Percentiles rank a stretch among this genome's conserved stretches.
These are phyloP conservation scores for Lutjanus campechanus DNA, from an alignment of 2,797 vertebrate species.

Conservation along the genomic window DNA sequence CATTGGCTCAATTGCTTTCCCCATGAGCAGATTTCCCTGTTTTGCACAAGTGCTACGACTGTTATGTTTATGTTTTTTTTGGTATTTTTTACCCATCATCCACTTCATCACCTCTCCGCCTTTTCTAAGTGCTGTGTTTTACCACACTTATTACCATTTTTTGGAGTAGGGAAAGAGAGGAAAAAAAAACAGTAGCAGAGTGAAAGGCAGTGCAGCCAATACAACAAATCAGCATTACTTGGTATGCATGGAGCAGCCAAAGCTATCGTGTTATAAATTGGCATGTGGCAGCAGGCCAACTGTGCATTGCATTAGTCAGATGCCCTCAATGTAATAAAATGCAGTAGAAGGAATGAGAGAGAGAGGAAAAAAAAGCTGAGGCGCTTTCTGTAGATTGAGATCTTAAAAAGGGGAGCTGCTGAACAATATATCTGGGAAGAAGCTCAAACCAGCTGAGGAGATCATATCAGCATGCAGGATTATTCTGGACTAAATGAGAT, in stretches of 20 bases:
- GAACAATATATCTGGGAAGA: slow-evolving; percentile 80
- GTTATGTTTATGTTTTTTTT: slow-evolving; percentile 52
- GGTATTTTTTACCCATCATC: slow-evolving; percentile 66
- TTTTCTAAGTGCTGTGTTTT: slow-evolving; percentile 75
- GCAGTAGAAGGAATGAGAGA: slow-evolving; percentile 59
- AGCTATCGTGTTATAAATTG: slow-evolving; percentile 85
- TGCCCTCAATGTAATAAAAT: slow-evolving; percentile 85
- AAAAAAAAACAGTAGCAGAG: slow-evolving; percentile 45
- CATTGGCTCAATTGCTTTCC: slow-evolving; percentile 13
- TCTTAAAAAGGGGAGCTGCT: slow-evolving; percentile 81
- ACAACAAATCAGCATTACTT: slow-evolving; percentile 85
- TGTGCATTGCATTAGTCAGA: slow-evolving; percentile 87
- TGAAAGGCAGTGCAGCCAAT: slow-evolving; percentile 69
- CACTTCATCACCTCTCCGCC: slow-evolving; percentile 70
- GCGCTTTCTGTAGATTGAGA: slow-evolving; percentile 84
- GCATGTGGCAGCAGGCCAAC: slow-evolving; percentile 83
- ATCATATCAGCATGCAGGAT: slow-evolving; percentile 79
- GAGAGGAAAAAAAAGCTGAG: neutral
- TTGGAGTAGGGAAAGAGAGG: slow-evolving; percentile 34
- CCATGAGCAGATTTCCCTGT: slow-evolving; percentile 3
- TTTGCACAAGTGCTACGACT: slow-evolving; percentile 40
- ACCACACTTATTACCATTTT: slow-evolving; percentile 73
- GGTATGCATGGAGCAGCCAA: slow-evolving; percentile 79
- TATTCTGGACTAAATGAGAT: slow-evolving; percentile 84
- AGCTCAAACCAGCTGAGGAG: slow-evolving; percentile 71